These are phyloP conservation scores for Apostichopus californicus DNA, from an alignment of 35 echinoderm and acorn worm genomes.

Conservation along the genomic window DNA sequence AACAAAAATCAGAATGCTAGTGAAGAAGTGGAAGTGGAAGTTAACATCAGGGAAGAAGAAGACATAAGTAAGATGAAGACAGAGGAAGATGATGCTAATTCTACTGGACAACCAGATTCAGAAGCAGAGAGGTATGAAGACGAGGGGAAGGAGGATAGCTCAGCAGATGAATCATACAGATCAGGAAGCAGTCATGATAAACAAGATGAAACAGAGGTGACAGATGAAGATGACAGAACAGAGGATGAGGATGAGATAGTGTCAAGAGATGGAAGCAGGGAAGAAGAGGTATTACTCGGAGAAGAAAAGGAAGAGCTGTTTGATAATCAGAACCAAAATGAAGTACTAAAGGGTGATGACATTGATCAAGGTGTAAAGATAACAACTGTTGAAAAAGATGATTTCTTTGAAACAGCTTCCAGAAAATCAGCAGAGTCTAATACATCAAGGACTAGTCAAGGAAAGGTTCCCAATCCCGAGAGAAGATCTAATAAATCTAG, in stretches of 20 bases:
- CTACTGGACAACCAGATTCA: neutral
- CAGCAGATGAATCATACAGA: neutral
- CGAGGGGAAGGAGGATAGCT: neutral
- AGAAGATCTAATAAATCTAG: conserved; percentile 20
- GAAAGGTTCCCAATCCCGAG: neutral
- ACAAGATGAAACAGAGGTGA: neutral
- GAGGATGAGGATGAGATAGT: neutral
- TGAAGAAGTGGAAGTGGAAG: conserved; percentile 13
- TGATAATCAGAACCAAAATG: conserved; percentile 17
- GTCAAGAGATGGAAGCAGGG: neutral
- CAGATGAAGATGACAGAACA: neutral
- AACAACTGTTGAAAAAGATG: neutral
- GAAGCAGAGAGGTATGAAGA: conserved; percentile 36
- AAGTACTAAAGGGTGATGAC: conserved; percentile 20
- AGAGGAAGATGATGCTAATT: conserved; percentile 32
- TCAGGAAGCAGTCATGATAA: conserved; percentile 16
- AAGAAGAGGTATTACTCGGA: neutral
- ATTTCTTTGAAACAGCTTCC: conserved; percentile 45
- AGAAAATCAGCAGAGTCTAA: neutral
- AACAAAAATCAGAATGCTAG: conserved; percentile 80
- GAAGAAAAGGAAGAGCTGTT: neutral
- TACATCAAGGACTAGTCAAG: neutral
- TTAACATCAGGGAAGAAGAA: conserved; percentile 14
- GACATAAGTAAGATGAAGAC: neutral
- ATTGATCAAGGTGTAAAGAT: conserved; percentile 11